phyloP scores from a whole-genome alignment of 2,113 vertebrate genomes.

The Callionymus lyra region DNA sequence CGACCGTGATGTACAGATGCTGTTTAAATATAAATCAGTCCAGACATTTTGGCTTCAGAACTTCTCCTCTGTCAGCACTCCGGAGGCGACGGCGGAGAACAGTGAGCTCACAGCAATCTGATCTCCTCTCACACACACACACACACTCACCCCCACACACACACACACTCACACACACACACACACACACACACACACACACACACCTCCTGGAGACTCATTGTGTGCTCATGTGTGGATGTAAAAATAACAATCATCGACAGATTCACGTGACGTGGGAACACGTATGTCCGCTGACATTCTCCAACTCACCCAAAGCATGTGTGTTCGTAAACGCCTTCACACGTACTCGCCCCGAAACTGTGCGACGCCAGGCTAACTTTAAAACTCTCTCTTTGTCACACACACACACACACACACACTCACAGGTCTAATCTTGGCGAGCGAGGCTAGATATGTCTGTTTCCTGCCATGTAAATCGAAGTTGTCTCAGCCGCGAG shows the following conservation, averaged over 20 bases:
- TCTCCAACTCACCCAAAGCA: conserved; percentile 34
- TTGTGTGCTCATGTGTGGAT: conserved; percentile 12
- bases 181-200: conserved; percentile 7
- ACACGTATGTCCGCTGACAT: conserved; percentile 12
- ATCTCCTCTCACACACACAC: conserved; percentile 8
- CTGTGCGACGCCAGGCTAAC: conserved; percentile 36
- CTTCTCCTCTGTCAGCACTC: not conserved
- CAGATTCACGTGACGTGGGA: conserved; percentile 18
- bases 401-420: conserved; percentile 11
- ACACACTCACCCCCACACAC: not conserved
- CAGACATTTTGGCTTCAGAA: too few relatives aligned
- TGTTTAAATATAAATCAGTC: too few relatives aligned
- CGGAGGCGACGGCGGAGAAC: conserved; percentile 28
- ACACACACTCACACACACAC: conserved; percentile 13
- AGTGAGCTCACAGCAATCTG: conserved; percentile 29
- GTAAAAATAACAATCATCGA: conserved; percentile 45
- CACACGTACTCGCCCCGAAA: conserved; percentile 34
- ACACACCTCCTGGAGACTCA: conserved; percentile 8
- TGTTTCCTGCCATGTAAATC: conserved; percentile 63
- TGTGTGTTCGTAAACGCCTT: conserved; percentile 54
- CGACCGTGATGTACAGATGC: too few relatives aligned
- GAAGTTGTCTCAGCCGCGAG: conserved; percentile 21
- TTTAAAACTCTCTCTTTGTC: conserved; percentile 49
- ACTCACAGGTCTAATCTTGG: conserved; percentile 8
- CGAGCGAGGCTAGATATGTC: conserved; percentile 7